phyloP scores from a whole-genome alignment of 2,888 invertebrate genomes.

The Trilocha varians region DNA sequence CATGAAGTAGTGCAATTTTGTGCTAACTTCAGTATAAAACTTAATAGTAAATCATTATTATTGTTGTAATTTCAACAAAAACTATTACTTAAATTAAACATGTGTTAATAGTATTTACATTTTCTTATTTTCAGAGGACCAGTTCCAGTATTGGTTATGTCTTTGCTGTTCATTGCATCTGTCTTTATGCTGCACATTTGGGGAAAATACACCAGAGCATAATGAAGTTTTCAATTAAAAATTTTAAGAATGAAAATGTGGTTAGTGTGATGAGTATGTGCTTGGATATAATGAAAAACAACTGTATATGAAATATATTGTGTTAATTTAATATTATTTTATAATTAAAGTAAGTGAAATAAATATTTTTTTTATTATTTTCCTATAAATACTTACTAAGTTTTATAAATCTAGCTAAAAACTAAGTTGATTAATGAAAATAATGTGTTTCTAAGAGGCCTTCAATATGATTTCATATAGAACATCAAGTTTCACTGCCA shows the following conservation, averaged over 20 bases:
- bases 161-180: slow-evolving; percentile 97
- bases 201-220: slow-evolving; percentile 96
- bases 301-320: slow-evolving; percentile 32
- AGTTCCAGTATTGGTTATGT: slow-evolving; percentile 99
- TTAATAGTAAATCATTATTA: no score
- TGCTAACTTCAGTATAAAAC: no score
- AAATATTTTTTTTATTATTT: neutral
- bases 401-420: no score
- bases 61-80: no score
- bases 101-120: neutral
- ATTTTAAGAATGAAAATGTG: slow-evolving; percentile 26
- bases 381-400: no score
- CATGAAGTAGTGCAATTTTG: no score
- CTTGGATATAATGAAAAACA: slow-evolving; percentile 19
- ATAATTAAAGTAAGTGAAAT: slow-evolving; percentile 37
- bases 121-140: slow-evolving; percentile 86
- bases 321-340: slow-evolving; percentile 40
- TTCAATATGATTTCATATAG: no score
- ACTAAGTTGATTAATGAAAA: no score
- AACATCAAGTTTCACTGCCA: no score
- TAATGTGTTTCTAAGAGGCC: no score
- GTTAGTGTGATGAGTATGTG: slow-evolving; percentile 16
- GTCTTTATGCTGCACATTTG: slow-evolving; percentile 99
- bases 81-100: no score
- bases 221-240: slow-evolving; percentile 18